Conservation (phyloP, 2,797 vertebrate species). For the Antennarius maculatus region DNA sequence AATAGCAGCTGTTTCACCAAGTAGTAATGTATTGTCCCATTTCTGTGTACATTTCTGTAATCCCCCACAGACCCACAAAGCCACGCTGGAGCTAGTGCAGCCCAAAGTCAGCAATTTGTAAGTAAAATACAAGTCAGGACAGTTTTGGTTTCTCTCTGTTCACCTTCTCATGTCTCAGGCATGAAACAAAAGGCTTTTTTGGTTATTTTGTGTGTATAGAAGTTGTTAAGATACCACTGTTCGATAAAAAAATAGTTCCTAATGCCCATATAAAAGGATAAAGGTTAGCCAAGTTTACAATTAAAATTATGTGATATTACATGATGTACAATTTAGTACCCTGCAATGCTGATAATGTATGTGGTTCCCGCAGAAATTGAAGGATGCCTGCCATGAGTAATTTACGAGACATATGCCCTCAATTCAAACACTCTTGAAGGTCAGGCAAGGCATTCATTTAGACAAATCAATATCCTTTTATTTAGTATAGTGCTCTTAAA, state of each 20-base stretch:
- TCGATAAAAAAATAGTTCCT: too few relatives aligned
- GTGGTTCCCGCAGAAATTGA: slow-evolving; percentile 22
- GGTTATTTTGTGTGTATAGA: slow-evolving; percentile 13
- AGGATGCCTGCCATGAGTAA: slow-evolving; percentile 39
- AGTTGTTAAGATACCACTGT: not conserved
- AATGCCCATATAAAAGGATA: too few relatives aligned
- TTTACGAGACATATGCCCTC: slow-evolving; percentile 50
- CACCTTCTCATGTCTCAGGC: slow-evolving; percentile 51
- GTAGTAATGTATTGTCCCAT: slow-evolving; percentile 73
- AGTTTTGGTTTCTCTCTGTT: slow-evolving; percentile 49
- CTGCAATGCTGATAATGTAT: slow-evolving; percentile 5
- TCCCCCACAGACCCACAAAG: slow-evolving; percentile 64
- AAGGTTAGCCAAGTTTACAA: too few relatives aligned
- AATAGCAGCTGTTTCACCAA: slow-evolving; percentile 74
- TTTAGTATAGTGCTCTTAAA: slow-evolving; percentile 71
- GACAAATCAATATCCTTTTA: slow-evolving; percentile 69
- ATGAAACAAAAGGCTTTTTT: slow-evolving; percentile 53
- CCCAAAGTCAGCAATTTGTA: slow-evolving; percentile 77
- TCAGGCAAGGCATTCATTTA: slow-evolving; percentile 56
- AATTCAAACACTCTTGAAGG: slow-evolving; percentile 60
- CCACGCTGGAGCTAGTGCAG: slow-evolving; percentile 49
- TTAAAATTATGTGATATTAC: not conserved
- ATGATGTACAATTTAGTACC: slow-evolving; percentile 19
- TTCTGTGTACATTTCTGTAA: slow-evolving; percentile 63
- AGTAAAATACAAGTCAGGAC: slow-evolving; percentile 60